phyloP scores from a whole-genome alignment of 2,888 invertebrate genomes.

The Vesta saturnalis region DNA sequence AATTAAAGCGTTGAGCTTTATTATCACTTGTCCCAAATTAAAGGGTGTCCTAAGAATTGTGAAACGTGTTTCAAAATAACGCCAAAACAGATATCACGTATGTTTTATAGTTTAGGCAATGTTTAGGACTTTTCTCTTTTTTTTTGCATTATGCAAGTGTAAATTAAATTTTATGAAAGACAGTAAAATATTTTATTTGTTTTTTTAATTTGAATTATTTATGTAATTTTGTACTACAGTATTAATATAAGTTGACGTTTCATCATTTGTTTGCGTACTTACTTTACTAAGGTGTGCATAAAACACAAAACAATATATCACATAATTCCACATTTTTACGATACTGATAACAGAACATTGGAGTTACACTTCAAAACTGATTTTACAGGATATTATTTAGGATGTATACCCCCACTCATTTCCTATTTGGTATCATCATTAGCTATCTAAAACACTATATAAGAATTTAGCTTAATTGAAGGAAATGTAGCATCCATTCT shows the following conservation, averaged over 20 bases:
- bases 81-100: too few species aligned
- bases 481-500: too few species aligned
- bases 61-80: too few species aligned
- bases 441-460: slow-evolving; percentile 37
- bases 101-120: too few species aligned
- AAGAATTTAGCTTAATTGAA: not conserved
- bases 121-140: too few species aligned
- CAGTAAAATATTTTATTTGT: not conserved
- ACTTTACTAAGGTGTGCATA: slow-evolving; percentile 10
- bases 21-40: too few species aligned
- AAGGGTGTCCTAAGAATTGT: too few species aligned
- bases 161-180: not conserved
- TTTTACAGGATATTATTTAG: slow-evolving; percentile 45
- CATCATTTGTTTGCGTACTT: slow-evolving; percentile 11
- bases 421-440: slow-evolving; percentile 51
- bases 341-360: slow-evolving; percentile 21
- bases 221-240: too few species aligned
- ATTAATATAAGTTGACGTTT: too few species aligned
- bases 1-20: too few species aligned
- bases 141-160: too few species aligned
- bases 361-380: slow-evolving; percentile 21
- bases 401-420: slow-evolving; percentile 57
- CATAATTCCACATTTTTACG: slow-evolving; percentile 33
- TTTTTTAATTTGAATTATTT: too few species aligned
- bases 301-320: slow-evolving; percentile 26